A percentile compares a stretch with the other conserved stretches of the same genome.
Evolutionary conservation across 2,888 invertebrate species (phyloP).

Genomic region (Phyllotreta cruciferae): DNA sequence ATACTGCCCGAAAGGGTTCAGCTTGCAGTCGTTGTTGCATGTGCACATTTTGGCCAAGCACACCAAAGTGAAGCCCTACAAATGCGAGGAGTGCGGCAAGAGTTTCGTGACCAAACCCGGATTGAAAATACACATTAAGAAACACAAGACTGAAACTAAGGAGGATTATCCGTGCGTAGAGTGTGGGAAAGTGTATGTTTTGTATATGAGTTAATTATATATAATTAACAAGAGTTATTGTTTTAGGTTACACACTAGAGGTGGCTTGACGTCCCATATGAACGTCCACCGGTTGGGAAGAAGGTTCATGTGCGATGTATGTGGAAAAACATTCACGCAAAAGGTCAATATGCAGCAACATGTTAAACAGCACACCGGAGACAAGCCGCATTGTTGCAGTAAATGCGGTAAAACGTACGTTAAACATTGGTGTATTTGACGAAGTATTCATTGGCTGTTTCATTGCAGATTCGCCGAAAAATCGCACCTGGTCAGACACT

Average conservation of each 20-base stretch:
- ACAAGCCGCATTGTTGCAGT: constrained; percentile 62
- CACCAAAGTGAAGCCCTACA: constrained; percentile 59
- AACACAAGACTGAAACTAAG: constrained; percentile 58
- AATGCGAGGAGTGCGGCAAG: constrained; percentile 59
- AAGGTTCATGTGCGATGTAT: constrained; percentile 65
- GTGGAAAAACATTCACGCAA: constrained; percentile 65
- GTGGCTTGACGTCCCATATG: constrained; percentile 60
- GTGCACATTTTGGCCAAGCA: constrained; percentile 64
- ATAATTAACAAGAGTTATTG: not conserved
- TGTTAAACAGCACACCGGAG: constrained; percentile 61
- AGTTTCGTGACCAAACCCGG: constrained; percentile 61
- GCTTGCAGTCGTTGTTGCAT: constrained; percentile 64
- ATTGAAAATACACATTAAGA: constrained; percentile 62
- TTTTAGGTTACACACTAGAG: constrained; percentile 57
- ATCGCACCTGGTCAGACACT: constrained; percentile 59
- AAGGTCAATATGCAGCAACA: constrained; percentile 62
- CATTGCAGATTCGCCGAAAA: constrained; percentile 58
- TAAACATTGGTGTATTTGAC: not conserved
- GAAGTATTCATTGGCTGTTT: not conserved
- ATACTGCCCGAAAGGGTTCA: constrained; percentile 64
- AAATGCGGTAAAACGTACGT: constrained; percentile 61
- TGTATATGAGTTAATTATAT: too few relatives aligned
- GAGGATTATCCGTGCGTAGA: constrained; percentile 59
- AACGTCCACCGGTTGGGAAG: constrained; percentile 59
- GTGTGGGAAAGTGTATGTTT: constrained; percentile 59